Base-by-base conservation (phyloP, 1,140 invertebrate species). In the Helicorthomorpha holstii region DNA sequence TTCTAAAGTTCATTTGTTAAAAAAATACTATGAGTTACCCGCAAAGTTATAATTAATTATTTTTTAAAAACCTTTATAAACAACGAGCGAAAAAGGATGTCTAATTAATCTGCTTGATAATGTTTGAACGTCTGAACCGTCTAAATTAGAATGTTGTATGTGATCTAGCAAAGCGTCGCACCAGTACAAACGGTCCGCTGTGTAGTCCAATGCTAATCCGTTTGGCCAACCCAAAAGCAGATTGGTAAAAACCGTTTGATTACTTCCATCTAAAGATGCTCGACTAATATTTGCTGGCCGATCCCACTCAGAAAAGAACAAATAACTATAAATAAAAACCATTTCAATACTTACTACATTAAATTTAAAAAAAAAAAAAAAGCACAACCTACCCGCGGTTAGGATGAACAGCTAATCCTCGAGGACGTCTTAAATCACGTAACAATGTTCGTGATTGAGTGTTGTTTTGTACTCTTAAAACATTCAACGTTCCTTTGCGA, bases 241-340 rank as follows among this genome's bases (percentile, higher is more conserved):
- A 62, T 93, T 91, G 48, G 83, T 80, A 62, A 98, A 97, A 0
- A 94, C 84, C 7, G 85, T 69, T 2, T 91, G 69, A 51, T 85
- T 83, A 1, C 76, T 80, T 0, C 90, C 92, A 64, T 97, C 92
- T 0, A 87, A 80, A 54, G 85, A 80, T 0, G 87, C 86, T 56
- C 91, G 70, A 49, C 87, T 92, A 34, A 97, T 96, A 61, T 94
- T 95, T 0, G 92, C 92, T 0, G 92, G 92, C 16, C 92, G 73
- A 64, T 95, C 90, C 85, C 91, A 94, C 66, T 95, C 91, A 0
- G 90, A 93, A 68, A 90, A 97, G 69, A 93, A 96, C 44, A 92
- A 82, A 59, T 73, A 90, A 29, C 72, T 72, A 54, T 27, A 62
- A 54, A n/a, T n/a, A n/a, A n/a, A n/a, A n/a, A n/a, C n/a, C n/a